A percentile compares a stretch with the other conserved stretches of the same genome.
phyloP scores from a whole-genome alignment of 2,888 invertebrate genomes.

The Ernsta delagoae region DNA sequence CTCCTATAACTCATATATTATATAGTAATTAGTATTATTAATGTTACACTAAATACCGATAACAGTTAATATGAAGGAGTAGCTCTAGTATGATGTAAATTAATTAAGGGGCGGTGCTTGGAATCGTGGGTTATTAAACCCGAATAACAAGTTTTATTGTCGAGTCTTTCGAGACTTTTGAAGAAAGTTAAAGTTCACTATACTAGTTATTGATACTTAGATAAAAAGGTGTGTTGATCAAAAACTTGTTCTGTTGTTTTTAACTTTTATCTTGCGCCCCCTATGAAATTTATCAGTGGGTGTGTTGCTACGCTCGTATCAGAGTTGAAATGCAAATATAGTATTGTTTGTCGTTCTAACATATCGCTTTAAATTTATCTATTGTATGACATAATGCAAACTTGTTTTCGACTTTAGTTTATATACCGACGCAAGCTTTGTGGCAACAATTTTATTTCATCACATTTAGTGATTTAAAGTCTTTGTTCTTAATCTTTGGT shows the following conservation, averaged over 20 bases:
- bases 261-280: slow-evolving; percentile 52
- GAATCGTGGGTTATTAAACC: too few relatives aligned
- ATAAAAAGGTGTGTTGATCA: background rate
- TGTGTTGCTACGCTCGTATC: slow-evolving; percentile 52
- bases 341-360: slow-evolving; percentile 32
- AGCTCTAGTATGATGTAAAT: background rate
- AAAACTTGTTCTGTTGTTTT: slow-evolving; percentile 41
- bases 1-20: slow-evolving; percentile 29
- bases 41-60: too few relatives aligned
- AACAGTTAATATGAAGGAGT: background rate
- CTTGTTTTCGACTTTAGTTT: slow-evolving; percentile 14
- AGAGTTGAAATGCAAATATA: slow-evolving; percentile 27
- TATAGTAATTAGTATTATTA: too few relatives aligned
- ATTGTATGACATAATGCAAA: slow-evolving; percentile 23
- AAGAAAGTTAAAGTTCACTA: background rate
- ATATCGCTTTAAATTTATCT: slow-evolving; percentile 30
- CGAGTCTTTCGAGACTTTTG: too few relatives aligned
- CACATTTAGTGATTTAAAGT: background rate
- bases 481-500: background rate
- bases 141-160: too few relatives aligned
- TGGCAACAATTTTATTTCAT: slow-evolving; percentile 8
- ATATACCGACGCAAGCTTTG: slow-evolving; percentile 7
- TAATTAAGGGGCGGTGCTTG: background rate
- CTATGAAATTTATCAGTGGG: slow-evolving; percentile 55
- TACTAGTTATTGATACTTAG: background rate